Conservation (phyloP, 2,797 vertebrate species). For the Gephyroberyx darwinii region DNA sequence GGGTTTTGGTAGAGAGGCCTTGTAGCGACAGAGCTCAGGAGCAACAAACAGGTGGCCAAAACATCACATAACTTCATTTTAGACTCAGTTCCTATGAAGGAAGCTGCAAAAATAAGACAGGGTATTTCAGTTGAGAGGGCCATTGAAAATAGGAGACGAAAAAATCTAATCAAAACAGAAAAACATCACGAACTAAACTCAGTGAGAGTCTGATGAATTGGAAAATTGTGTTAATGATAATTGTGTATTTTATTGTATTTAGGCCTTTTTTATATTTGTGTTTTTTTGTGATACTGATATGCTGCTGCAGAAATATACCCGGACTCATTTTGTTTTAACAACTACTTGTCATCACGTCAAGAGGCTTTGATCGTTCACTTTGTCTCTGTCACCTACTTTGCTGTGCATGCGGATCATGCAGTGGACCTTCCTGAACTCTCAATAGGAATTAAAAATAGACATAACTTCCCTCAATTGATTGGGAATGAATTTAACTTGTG, state of each 20-base stretch:
- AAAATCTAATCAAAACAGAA: background rate
- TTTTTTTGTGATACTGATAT: too few relatives aligned
- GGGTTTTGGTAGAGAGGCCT: constrained; percentile 88
- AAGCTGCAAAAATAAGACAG: constrained; percentile 79
- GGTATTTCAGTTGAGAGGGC: constrained; percentile 14
- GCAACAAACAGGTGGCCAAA: constrained; percentile 97
- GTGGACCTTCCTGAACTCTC: background rate
- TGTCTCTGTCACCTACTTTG: constrained; percentile 20
- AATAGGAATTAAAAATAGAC: background rate
- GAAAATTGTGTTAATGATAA: too few relatives aligned
- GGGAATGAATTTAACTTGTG: background rate
- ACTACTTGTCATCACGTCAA: constrained; percentile 63
- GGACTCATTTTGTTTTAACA: constrained; percentile 70
- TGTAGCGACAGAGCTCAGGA: constrained; percentile 93
- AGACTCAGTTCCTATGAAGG: constrained; percentile 95
- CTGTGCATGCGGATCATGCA: constrained; percentile 30
- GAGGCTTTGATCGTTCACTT: constrained; percentile 49
- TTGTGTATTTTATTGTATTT: too few relatives aligned
- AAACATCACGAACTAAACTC: background rate
- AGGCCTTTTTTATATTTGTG: too few relatives aligned
- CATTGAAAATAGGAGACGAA: background rate
- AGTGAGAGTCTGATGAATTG: constrained; percentile 1
- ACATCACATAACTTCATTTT: constrained; percentile 99
- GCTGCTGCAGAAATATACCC: background rate
- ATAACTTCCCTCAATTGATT: too few relatives aligned